Evolutionary conservation across 64 coral and sea anemone genomes (phyloP).

Genomic region (Porites lutea): DNA sequence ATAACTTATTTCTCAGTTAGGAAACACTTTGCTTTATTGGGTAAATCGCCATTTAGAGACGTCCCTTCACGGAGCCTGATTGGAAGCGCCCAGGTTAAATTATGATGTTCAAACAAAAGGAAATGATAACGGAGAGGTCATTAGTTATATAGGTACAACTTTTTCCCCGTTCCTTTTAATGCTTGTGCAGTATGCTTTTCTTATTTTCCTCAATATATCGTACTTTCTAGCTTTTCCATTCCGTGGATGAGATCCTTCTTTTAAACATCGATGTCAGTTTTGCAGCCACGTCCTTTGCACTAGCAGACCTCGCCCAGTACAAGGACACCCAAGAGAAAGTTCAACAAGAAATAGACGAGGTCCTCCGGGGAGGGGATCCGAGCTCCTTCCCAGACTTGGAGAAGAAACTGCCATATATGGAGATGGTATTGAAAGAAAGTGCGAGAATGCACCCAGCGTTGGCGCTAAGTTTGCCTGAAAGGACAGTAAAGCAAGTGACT

Average conservation of each 20-base stretch:
- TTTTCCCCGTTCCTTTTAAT: too few species aligned
- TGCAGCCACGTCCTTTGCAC: constrained; percentile 82
- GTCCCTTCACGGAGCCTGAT: too few species aligned
- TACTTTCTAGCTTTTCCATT: constrained; percentile 77
- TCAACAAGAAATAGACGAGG: constrained; percentile 72
- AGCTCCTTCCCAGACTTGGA: constrained; percentile 54
- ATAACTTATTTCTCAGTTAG: too few species aligned
- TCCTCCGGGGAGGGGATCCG: constrained; percentile 67
- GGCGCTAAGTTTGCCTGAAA: constrained; percentile 88
- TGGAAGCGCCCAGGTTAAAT: too few species aligned
- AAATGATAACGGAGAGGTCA: too few species aligned
- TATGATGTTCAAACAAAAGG: too few species aligned
- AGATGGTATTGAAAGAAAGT: constrained; percentile 94
- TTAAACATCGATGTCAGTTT: constrained; percentile 94
- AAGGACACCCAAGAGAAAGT: constrained; percentile 73
- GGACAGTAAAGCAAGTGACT: constrained; percentile 82
- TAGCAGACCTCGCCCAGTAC: constrained; percentile 78
- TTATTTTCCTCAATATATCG: neutral
- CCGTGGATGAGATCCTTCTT: constrained; percentile 87
- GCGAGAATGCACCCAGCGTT: constrained; percentile 89
- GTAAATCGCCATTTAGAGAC: too few species aligned
- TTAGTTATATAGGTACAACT: too few species aligned
- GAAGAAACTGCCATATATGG: constrained; percentile 87
- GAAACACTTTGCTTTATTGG: too few species aligned
- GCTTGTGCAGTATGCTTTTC: neutral